Evolutionary conservation across 2,888 invertebrate species (phyloP).

Genomic region (Fragum fragum): DNA sequence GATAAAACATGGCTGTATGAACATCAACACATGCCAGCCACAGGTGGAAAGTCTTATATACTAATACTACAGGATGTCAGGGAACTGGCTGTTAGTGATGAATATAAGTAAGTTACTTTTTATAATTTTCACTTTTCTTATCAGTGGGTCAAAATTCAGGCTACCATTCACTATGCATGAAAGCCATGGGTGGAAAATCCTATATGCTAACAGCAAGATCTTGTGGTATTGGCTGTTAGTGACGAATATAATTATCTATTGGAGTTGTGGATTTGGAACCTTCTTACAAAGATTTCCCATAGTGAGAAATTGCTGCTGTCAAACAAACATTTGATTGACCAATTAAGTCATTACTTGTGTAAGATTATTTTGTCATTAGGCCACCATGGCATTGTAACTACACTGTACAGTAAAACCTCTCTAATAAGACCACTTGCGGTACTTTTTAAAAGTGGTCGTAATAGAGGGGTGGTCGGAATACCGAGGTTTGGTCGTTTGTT

Average conservation of each 20-base stretch:
- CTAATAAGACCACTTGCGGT: too few species aligned
- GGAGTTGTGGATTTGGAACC: slow-evolving; percentile 90
- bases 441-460: too few species aligned
- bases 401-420: too few species aligned
- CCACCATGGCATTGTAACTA: too few species aligned
- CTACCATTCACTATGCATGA: too few species aligned
- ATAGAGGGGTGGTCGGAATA: too few species aligned
- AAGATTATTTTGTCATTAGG: too few species aligned
- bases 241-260: slow-evolving; percentile 90
- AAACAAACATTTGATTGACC: slow-evolving; percentile 93
- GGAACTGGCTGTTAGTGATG: slow-evolving; percentile 91
- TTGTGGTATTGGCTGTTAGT: slow-evolving; percentile 91
- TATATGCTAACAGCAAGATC: slow-evolving; percentile 93
- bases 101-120: slow-evolving; percentile 89
- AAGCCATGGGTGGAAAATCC: slow-evolving; percentile 93
- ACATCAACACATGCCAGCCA: slow-evolving; percentile 92
- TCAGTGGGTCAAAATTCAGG: too few species aligned
- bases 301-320: too few species aligned
- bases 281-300: slow-evolving; percentile 87
- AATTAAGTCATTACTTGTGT: slow-evolving; percentile 92
- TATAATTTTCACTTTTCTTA: too few species aligned
- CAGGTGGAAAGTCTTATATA: slow-evolving; percentile 93
- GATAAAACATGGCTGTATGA: slow-evolving; percentile 94
- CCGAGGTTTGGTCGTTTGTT: too few species aligned
- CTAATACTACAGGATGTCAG: slow-evolving; percentile 93